These are phyloP conservation scores for Alentia gelatinosa DNA, from an alignment of 2,888 invertebrate species.

Conservation along the genomic window DNA sequence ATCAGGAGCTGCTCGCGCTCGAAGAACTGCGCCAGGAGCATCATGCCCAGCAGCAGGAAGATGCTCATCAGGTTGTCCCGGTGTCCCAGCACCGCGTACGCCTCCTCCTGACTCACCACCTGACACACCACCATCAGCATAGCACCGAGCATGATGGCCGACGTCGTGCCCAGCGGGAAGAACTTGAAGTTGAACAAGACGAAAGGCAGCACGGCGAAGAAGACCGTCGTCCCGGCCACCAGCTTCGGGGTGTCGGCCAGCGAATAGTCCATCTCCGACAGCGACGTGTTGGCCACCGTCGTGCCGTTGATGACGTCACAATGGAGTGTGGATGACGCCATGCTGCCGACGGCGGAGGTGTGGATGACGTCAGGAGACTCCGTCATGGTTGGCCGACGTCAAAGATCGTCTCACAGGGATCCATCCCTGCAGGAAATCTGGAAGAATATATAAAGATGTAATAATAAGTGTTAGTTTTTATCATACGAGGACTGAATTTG, in stretches of 20 bases:
- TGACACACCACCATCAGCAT: slow-evolving; percentile 63
- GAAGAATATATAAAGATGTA: too few relatives aligned
- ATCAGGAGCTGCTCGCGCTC: slow-evolving; percentile 65
- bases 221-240: slow-evolving; percentile 61
- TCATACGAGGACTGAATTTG: too few relatives aligned
- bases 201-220: slow-evolving; percentile 64
- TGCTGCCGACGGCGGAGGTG: neutral
- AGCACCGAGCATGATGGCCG: slow-evolving; percentile 64
- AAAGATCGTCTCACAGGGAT: too few relatives aligned
- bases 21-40: slow-evolving; percentile 65
- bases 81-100: slow-evolving; percentile 64
- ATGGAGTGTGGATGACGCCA: neutral
- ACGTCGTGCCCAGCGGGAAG: slow-evolving; percentile 65
- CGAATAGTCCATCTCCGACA: slow-evolving; percentile 36
- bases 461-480: too few relatives aligned
- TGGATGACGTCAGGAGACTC: neutral
- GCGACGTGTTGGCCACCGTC: neutral
- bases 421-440: too few relatives aligned
- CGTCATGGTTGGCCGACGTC: neutral
- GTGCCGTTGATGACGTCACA: neutral
- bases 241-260: slow-evolving; percentile 61
- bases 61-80: slow-evolving; percentile 62
- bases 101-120: slow-evolving; percentile 63
- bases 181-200: slow-evolving; percentile 63
- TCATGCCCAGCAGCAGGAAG: slow-evolving; percentile 66